Base-by-base conservation (phyloP, 2,113 vertebrate genomes). In the Axis porcinus region DNA sequence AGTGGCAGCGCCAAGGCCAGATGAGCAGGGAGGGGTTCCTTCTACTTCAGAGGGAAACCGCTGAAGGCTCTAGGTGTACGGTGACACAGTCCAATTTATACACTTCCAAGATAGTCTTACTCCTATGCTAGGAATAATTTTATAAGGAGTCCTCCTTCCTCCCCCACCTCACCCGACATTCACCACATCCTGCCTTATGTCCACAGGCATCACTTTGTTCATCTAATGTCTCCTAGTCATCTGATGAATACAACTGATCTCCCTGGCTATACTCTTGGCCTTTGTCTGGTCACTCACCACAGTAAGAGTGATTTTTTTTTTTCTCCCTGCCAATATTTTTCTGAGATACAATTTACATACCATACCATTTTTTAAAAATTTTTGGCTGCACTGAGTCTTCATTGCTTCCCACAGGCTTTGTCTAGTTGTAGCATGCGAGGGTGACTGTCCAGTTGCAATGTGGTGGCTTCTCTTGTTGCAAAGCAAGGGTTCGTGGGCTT, bases 91-190 rank as follows among this genome's bases (percentile, higher is more conserved):
- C 28, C 57, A 45, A 2, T 55, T 64, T 91, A 55, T 54, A 16
- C 28, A 4, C 47, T 94, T 67, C 33, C 55, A 57, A 64, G 47
- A 57, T 25, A 40, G 17, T 86, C 82, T 79, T 86, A 19, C 57
- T 67, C 25, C 50, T 36, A 4, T 81, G 50, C 47, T 30, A 19
- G 15, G 17, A 64, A 50, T 11, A 52, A 12, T 55, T 55, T 45
- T 13, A 40, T 25, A 82, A 33, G 27, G 58, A 88, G 40, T 57
- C 36, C 40, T 57, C 12, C 8, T 79, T 81, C 25, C 30, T 47
- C 17, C 6, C 28, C 8, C 5, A 28, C 52, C 30, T 33, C 17
- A 21, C 16, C 28, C 2, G 0, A 14, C 15, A 17, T 15, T 45
- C 45, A 8, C 21, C 54, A 60, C 14, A 60, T 52, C 45, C 64